Evolutionary conservation across 2,113 vertebrate species (phyloP).

Genomic region (Pygoscelis adeliae): DNA sequence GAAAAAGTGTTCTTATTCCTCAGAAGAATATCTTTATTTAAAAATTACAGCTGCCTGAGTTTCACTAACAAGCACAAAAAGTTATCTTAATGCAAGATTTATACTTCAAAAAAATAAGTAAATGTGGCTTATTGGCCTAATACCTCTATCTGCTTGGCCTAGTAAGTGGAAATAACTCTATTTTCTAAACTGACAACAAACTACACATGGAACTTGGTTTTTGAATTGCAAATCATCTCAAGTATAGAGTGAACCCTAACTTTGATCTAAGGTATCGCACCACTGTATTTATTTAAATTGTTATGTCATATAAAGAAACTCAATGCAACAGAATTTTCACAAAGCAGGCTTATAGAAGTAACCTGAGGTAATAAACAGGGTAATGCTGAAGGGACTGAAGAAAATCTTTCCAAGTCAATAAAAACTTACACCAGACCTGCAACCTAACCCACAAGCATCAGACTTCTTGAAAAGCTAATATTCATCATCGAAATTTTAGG

Average conservation of each 20-base stretch:
- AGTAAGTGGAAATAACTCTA: neutral
- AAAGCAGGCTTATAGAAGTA: neutral
- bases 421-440: neutral
- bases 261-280: neutral
- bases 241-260: neutral
- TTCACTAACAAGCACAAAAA: neutral
- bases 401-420: neutral
- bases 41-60: neutral
- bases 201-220: rapidly evolving
- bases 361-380: neutral
- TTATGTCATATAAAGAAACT: neutral
- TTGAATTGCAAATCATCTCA: neutral
- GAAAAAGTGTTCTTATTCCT: neutral
- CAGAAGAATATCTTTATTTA: neutral
- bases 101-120: neutral
- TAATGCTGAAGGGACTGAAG: neutral
- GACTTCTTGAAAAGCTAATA: neutral
- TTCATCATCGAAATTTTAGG: neutral
- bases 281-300: neutral
- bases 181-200: neutral
- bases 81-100: neutral
- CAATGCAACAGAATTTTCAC: neutral
- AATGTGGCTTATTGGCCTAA: neutral
- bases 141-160: neutral
- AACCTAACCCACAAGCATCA: neutral